Base-by-base conservation (phyloP, 1,140 invertebrate genomes). In the Drosophila littoralis region DNA sequence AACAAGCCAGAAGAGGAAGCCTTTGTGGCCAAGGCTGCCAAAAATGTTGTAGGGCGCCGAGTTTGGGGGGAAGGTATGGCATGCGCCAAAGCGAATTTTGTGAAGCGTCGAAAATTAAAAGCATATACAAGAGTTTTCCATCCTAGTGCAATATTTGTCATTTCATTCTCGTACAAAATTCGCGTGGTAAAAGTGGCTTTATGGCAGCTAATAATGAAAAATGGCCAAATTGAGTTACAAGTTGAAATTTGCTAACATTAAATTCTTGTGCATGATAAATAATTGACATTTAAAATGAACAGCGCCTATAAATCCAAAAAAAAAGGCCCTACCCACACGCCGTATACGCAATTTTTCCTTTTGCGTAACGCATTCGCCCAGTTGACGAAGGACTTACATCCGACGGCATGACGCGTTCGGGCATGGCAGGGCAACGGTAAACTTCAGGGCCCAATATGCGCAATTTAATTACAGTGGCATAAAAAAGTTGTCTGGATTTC, bases 281-380 rank as follows among this genome's bases (percentile, higher is more conserved):
- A 86, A 86, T 86, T 86, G 83, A 81, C 76, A 82, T 86, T 86
- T 86, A 88, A 88, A 88, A 68, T 58, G 68, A 72, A 61, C 67
- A 58, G 66, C 67, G 28, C 22, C 28, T 43, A 51, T 55, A 50
- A 46, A 61, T 35, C 36, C 51, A 28, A 48, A 72, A 88, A 79
- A 79, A 60, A 72, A 64, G 64, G 28, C 51, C 17, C 42, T 9
- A 13, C 69, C 40, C 60, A 76, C 40, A 55, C 35, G 38, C 38
- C 57, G 81, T 42, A 74, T 70, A 55, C 68, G 67, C 60, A 40
- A 36, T 67, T 45, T 52, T 42, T 45, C 28, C 38, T 63, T 12
- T 58, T 40, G 35, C 59, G 63, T 69, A 69, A 68, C 72, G 64
- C 64, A 83, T 85, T 81, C 82, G 78, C 75, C 67, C 64, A 65